These are phyloP conservation scores for Tenualosa ilisha DNA, from an alignment of 2,797 vertebrate genomes.

Conservation along the genomic window DNA sequence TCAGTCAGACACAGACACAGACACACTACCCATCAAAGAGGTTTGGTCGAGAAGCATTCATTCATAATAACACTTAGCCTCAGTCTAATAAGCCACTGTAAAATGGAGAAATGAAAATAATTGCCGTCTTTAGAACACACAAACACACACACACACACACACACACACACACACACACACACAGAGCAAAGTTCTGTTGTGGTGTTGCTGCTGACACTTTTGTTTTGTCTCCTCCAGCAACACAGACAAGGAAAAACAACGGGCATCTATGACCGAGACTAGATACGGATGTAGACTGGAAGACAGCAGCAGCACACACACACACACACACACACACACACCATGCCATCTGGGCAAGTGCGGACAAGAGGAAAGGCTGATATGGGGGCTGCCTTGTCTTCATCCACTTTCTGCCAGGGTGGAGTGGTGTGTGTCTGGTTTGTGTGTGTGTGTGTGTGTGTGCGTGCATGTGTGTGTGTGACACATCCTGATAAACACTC, in stretches of 20 bases:
- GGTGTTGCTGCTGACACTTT: background rate
- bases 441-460: background rate
- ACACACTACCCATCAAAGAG: background rate
- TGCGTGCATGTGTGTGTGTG: background rate
- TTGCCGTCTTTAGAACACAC: too few species aligned
- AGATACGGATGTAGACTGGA: background rate
- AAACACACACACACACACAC: too few species aligned
- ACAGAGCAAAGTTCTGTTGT: background rate
- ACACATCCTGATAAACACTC: background rate
- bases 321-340: slow-evolving; percentile 6
- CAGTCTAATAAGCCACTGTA: too few species aligned
- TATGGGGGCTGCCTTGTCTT: background rate
- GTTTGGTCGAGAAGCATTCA: slow-evolving; percentile 24
- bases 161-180: too few species aligned
- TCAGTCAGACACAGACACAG: background rate
- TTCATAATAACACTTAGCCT: too few species aligned
- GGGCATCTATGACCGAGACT: background rate
- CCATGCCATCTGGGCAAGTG: background rate
- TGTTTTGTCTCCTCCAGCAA: background rate
- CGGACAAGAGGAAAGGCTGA: background rate
- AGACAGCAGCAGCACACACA: background rate
- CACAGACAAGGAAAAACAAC: background rate
- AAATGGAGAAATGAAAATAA: too few species aligned
- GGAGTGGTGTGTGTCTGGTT: background rate
- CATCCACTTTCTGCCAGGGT: background rate